These are phyloP conservation scores for Diabrotica virgifera DNA, from an alignment of 1,140 invertebrate species.

Conservation along the genomic window DNA sequence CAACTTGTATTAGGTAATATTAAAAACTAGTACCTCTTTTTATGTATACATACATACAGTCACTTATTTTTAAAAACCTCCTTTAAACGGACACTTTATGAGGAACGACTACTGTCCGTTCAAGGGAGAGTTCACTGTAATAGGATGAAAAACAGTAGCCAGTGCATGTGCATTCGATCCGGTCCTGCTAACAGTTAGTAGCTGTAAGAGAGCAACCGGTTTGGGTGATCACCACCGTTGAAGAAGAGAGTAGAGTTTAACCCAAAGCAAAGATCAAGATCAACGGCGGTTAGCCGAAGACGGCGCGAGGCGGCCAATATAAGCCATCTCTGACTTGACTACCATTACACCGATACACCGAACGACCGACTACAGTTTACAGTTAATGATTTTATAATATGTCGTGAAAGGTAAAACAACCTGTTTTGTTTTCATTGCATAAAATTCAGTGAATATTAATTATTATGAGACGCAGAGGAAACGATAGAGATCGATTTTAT, in stretches of 20 bases:
- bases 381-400: slow-evolving; percentile 13
- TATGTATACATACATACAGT: no score
- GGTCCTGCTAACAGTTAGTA: not conserved
- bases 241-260: slow-evolving; percentile 2
- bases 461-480: not conserved
- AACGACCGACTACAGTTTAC: not conserved
- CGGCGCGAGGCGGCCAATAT: not conserved
- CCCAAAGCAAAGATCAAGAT: slow-evolving; percentile 2
- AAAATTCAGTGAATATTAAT: slow-evolving; percentile 3
- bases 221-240: not conserved
- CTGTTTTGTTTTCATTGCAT: slow-evolving; percentile 7
- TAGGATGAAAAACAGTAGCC: no score
- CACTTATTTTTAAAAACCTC: no score
- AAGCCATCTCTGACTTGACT: not conserved
- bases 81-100: no score
- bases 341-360: not conserved
- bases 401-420: slow-evolving; percentile 10
- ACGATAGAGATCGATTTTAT: no score
- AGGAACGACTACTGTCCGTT: no score
- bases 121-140: no score
- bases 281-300: no score
- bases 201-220: not conserved
- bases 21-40: no score
- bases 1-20: no score
- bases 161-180: not conserved